Conservation (phyloP, 2,113 vertebrate genomes). For the Murina feae region DNA sequence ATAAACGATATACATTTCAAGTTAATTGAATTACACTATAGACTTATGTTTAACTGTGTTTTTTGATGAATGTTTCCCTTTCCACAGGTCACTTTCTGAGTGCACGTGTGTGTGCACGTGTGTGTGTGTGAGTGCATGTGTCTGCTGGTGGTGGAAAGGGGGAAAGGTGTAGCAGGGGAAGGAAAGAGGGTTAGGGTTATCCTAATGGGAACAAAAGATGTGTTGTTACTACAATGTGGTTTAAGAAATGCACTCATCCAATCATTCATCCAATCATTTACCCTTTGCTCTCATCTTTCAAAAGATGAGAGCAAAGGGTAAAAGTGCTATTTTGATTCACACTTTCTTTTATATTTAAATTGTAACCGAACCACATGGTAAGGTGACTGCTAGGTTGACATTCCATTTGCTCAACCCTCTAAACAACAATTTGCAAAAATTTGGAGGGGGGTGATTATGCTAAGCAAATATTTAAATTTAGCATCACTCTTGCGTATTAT, state of each 20-base stretch:
- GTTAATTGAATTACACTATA: neutral
- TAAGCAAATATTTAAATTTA: constrained; percentile 16
- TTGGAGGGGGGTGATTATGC: neutral
- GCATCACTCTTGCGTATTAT: neutral
- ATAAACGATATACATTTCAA: neutral
- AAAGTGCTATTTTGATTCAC: neutral
- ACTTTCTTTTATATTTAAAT: neutral
- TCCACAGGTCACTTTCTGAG: neutral
- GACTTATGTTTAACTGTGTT: neutral
- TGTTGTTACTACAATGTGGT: fast-evolving
- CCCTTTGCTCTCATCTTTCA: neutral
- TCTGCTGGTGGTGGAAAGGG: neutral
- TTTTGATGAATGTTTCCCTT: neutral
- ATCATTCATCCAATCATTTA: neutral
- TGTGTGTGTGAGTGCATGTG: neutral
- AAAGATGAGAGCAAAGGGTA: neutral
- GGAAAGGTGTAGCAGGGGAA: neutral
- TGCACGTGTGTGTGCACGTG: neutral
- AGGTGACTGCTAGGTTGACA: neutral
- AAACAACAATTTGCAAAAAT: neutral
- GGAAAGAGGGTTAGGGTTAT: neutral
- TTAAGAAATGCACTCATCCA: neutral
- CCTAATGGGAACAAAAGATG: neutral
- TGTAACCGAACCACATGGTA: neutral
- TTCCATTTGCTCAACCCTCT: neutral